Evolutionary conservation across 2,797 vertebrate genomes (phyloP), one percentile per base, ranked within the genome.

Genomic region (Chelonia mydas): DNA sequence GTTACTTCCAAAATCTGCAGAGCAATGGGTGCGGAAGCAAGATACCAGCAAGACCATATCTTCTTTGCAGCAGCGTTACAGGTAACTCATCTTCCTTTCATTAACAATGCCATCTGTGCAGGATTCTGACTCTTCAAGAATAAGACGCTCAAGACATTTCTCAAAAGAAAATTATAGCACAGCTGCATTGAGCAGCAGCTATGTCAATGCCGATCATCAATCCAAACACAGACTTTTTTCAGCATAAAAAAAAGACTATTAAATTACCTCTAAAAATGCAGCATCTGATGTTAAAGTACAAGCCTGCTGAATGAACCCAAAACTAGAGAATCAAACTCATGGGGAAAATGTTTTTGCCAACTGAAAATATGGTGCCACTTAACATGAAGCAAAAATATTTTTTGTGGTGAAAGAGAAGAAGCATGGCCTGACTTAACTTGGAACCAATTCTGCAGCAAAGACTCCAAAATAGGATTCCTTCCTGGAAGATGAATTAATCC

Each of bases 391-490:
- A 92, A 87, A 0, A 0, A 59, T 54, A 6, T 81, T 57, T 89
- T 96, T 82, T 93, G 49, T 78, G 68, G 37, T 23, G 87, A 41
- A 88, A 54, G 74, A 57, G 92, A 83, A n/a, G 1, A 0, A 90
- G 81, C 13, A 90, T 2, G 86, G 55, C 3, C 47, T 84, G 50
- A 13, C 47, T n/a, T 49, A 88, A 83, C 87, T 83, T 91, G 81
- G 51, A 95, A 95, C 10, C 16, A 74, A 85, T 87, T 90, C 54
- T 81, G 54, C 74, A 78, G 47, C 1, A 59, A 1, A 80, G 7
- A 94, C 88, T 15, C 23, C 92, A 91, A 96, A 84, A n/a, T 5
- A 81, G n/a, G 65, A 77, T 23, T 76, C 88, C 90, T 85, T 90
- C 23, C 33, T 65, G 87, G 83, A 28, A 87, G 61, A 6, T 80